Percentiles rank a stretch among this genome's conserved stretches.
phyloP scores from a whole-genome alignment of 2,113 vertebrate genomes.

The Hemichromis elongatus region DNA sequence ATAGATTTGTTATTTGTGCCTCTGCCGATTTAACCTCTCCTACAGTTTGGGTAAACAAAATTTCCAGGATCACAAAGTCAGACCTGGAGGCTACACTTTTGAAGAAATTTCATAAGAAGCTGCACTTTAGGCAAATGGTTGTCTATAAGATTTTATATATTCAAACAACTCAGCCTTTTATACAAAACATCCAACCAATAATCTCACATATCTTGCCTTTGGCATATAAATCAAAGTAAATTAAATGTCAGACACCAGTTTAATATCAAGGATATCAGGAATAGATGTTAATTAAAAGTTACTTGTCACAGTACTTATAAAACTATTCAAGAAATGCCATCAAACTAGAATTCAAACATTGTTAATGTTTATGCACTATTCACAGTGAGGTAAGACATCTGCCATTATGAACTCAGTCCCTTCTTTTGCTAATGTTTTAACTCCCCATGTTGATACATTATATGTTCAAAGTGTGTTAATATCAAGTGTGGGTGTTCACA shows the following conservation, averaged over 20 bases:
- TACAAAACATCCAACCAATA: background rate
- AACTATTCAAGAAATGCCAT: background rate
- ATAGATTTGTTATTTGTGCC: slow-evolving; percentile 1
- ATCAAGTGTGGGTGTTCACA: slow-evolving; percentile 12
- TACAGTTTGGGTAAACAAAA: background rate
- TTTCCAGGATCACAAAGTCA: background rate
- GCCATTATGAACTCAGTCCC: background rate
- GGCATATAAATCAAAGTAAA: background rate
- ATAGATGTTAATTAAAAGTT: background rate
- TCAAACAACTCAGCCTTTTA: background rate
- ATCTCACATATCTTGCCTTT: background rate
- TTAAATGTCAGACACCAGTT: background rate
- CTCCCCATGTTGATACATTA: background rate
- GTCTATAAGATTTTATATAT: background rate
- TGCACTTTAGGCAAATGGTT: background rate
- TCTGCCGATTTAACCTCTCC: background rate
- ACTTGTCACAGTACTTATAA: background rate
- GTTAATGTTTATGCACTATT: background rate
- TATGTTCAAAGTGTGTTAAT: slow-evolving; percentile 13
- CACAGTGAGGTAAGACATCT: background rate
- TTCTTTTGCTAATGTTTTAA: slow-evolving; percentile 9
- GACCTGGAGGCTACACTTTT: background rate
- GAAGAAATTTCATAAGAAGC: background rate
- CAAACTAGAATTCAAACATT: background rate
- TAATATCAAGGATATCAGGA: background rate